Conservation (phyloP, 1,140 invertebrate genomes). For the Bacillus rossius region DNA sequence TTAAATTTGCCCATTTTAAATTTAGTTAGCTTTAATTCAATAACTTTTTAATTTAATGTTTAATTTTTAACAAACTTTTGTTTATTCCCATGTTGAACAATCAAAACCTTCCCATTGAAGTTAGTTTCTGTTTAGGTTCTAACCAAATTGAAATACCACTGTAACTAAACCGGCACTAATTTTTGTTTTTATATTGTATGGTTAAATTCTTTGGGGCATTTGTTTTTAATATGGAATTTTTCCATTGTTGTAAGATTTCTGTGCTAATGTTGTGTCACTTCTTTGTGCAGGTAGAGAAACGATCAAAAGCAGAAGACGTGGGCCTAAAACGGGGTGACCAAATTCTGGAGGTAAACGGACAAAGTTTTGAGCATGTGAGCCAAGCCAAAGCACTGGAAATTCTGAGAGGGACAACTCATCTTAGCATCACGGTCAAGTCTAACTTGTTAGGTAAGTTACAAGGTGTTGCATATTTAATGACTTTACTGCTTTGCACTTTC, state of each 20-base stretch:
- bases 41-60: too few species aligned
- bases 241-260: not conserved
- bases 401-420: conserved; percentile 87
- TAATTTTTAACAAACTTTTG: too few species aligned
- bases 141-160: too few species aligned
- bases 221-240: not conserved
- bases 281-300: conserved; percentile 63
- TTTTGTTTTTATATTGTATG: not conserved
- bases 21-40: too few species aligned
- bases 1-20: too few species aligned
- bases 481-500: too few species aligned
- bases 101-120: too few species aligned
- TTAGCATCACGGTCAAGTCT: conserved; percentile 95
- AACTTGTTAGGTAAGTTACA: conserved; percentile 69
- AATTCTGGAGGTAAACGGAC: conserved; percentile 95
- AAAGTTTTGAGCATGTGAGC: conserved; percentile 89
- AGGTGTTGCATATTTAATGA: too few species aligned
- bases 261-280: not conserved
- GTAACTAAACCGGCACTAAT: not conserved
- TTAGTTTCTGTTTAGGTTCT: too few species aligned
- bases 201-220: not conserved
- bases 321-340: conserved; percentile 96
- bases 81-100: too few species aligned
- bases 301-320: conserved; percentile 92
- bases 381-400: conserved; percentile 89